Conservation (phyloP, 2,797 vertebrate species). For the Enteromius unitaeniatus region DNA sequence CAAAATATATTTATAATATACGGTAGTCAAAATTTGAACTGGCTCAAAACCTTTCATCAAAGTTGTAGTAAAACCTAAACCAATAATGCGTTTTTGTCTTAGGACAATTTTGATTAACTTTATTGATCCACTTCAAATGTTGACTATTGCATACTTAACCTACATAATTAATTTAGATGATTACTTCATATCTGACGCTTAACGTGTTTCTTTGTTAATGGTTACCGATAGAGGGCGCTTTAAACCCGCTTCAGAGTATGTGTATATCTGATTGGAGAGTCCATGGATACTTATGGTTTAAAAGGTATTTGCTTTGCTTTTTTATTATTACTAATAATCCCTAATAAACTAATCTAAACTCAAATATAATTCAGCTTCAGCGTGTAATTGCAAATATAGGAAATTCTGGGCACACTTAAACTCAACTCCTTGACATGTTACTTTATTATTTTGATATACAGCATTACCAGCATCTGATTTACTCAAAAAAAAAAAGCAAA, state of each 20-base stretch:
- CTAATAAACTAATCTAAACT: not conserved
- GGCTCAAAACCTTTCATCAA: no score
- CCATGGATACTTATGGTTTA: not conserved
- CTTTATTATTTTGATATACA: not conserved
- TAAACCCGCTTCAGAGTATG: not conserved
- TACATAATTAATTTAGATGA: not conserved
- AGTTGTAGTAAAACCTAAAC: no score
- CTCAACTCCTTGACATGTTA: not conserved
- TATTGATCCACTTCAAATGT: no score
- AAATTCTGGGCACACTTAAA: not conserved
- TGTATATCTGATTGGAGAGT: not conserved
- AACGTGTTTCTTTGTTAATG: not conserved
- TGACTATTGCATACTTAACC: not conserved
- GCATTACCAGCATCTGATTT: not conserved
- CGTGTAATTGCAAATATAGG: not conserved
- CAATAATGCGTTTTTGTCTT: no score
- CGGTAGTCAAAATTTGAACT: no score
- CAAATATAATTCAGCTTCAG: not conserved
- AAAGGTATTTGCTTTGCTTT: not conserved
- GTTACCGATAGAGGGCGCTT: constrained; percentile 31
- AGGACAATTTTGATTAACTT: no score
- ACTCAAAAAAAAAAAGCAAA: not conserved
- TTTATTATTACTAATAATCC: not conserved
- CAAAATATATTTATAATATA: not conserved
- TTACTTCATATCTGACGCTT: not conserved